These are phyloP conservation scores for Eriocheir sinensis DNA, from an alignment of 1,140 invertebrate genomes.

Conservation along the genomic window DNA sequence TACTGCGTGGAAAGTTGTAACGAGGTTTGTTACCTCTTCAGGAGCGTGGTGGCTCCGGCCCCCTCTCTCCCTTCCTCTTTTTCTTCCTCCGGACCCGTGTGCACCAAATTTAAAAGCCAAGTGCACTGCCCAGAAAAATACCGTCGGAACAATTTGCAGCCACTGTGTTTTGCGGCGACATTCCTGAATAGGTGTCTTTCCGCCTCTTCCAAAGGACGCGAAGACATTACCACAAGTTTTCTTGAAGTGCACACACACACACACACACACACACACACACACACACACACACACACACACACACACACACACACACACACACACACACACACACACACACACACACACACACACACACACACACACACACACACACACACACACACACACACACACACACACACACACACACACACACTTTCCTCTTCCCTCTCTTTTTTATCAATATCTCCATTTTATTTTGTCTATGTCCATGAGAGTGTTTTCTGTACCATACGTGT, in stretches of 20 bases:
- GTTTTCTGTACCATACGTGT: background rate
- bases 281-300: too few relatives aligned
- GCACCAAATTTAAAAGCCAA: conserved; percentile 25
- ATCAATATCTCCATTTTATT: background rate
- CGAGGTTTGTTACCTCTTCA: conserved; percentile 12
- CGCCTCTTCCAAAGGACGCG: background rate
- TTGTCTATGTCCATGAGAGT: too few relatives aligned
- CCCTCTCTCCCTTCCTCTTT: too few relatives aligned
- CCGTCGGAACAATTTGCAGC: background rate
- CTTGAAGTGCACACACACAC: background rate
- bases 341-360: too few relatives aligned
- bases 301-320: too few relatives aligned
- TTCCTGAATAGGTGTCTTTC: background rate
- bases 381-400: too few relatives aligned
- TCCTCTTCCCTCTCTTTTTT: background rate
- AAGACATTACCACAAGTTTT: background rate
- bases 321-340: too few relatives aligned
- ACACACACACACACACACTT: too few relatives aligned
- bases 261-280: too few relatives aligned
- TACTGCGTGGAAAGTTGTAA: conserved; percentile 24
- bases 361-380: too few relatives aligned
- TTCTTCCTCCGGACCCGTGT: too few relatives aligned
- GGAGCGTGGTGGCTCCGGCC: background rate
- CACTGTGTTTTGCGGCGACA: background rate
- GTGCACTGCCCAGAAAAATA: background rate